Base-by-base conservation (phyloP, 1,140 invertebrate genomes). In the Apis cerana region DNA sequence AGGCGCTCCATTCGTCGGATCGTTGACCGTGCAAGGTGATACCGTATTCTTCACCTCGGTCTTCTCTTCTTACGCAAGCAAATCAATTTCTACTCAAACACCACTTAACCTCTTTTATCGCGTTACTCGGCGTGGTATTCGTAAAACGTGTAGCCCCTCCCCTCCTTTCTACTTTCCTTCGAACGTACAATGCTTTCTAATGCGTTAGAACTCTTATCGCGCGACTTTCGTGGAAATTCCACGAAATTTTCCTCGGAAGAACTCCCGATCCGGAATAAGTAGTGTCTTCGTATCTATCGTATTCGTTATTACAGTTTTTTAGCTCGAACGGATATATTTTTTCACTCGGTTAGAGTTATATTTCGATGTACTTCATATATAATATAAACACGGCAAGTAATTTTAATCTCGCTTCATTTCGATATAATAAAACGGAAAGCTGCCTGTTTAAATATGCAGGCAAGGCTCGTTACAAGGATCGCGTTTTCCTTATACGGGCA, bases 1-100 rank as follows among this genome's bases (percentile, higher is more conserved):
- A 80, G 83, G 89, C 71, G 61, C 80, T 76, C 68, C 75, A 89
- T 88, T 87, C 85, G 71, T 85, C 75, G 83, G 90, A 89, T 92
- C 91, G 83, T 89, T 91, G 90, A 91, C 90, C 91, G 88, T 84
- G 75, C 69, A 83, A 89, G 83, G 84, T 89, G 82, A 88, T 90
- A 85, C 81, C 71, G 85, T 85, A 83, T 82, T 88, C 84, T 68
- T 85, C 84, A 83, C 69, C 76, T 80, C 68, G n/a, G 52, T 68
- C 82, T 71, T 84, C 68, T 65, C 82, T 88, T 85, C 80, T 88
- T 88, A 88, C 80, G 80, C 88, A 84, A 87, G 89, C 88, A 87
- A 92, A 91, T 92, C 89, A 91, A 90, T 91, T 87, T 85, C 84
- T 80, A 88, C 75, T 86, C 72, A n/a, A 69, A 81, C 17, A 21